Conservation (phyloP, 2,888 invertebrate genomes). For the Oxystoma pomonae region DNA sequence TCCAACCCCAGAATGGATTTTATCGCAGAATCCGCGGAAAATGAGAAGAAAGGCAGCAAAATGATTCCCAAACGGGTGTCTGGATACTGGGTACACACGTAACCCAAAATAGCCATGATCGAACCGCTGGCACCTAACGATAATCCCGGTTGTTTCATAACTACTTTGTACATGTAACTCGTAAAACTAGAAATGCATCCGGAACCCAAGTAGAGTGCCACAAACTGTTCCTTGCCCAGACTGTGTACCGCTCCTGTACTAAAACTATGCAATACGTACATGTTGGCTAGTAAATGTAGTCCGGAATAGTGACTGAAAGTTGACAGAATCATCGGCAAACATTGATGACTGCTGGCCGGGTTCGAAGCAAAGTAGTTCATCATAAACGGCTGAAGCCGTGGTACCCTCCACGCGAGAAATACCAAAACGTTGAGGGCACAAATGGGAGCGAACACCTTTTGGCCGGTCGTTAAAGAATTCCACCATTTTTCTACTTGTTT, state of each 20-base stretch:
- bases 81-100: slow-evolving; percentile 84
- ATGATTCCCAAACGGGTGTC: slow-evolving; percentile 84
- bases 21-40: slow-evolving; percentile 86
- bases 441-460: slow-evolving; percentile 77
- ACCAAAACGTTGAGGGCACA: slow-evolving; percentile 74
- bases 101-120: slow-evolving; percentile 85
- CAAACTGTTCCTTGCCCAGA: slow-evolving; percentile 88
- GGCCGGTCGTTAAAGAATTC: slow-evolving; percentile 66
- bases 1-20: slow-evolving; percentile 85
- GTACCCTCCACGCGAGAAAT: slow-evolving; percentile 78
- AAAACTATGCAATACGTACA: slow-evolving; percentile 93
- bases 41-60: slow-evolving; percentile 84
- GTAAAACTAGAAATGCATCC: slow-evolving; percentile 84
- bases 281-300: slow-evolving; percentile 87
- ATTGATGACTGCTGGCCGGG: slow-evolving; percentile 70
- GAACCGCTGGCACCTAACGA: slow-evolving; percentile 97
- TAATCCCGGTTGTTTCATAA: slow-evolving; percentile 63
- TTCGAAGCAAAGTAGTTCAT: slow-evolving; percentile 80
- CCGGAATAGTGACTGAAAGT: slow-evolving; percentile 90
- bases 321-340: slow-evolving; percentile 89
- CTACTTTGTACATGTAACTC: slow-evolving; percentile 77
- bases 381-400: slow-evolving; percentile 68
- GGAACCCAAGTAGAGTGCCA: slow-evolving; percentile 84
- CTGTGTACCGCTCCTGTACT: slow-evolving; percentile 62
- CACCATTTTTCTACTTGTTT: slow-evolving; percentile 60